phyloP scores from a whole-genome alignment of 2,113 vertebrate species.

The Poicephalus meyeri region DNA sequence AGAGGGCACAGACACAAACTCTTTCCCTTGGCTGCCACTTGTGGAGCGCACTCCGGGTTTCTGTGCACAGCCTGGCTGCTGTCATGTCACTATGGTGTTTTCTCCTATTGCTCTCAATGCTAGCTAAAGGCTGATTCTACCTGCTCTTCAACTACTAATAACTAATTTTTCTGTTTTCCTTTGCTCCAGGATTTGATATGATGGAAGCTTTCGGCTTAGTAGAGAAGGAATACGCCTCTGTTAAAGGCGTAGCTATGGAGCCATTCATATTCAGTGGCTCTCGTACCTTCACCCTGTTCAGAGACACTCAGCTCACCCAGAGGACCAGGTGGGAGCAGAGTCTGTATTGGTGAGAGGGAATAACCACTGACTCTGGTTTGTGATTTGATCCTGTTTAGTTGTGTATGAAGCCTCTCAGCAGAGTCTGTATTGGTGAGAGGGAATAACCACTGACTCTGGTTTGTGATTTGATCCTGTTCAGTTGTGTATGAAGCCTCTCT shows the following conservation, averaged over 20 bases:
- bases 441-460: background rate
- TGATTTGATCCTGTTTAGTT: background rate
- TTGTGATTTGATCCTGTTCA: background rate
- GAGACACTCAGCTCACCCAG: slow-evolving; percentile 85
- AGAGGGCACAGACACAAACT: background rate
- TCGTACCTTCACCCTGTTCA: slow-evolving; percentile 84
- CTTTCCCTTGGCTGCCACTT: background rate
- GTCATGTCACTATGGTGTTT: background rate
- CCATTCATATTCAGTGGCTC: slow-evolving; percentile 80
- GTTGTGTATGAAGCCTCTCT: fast-evolving
- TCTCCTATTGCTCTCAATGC: background rate
- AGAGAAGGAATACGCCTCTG: slow-evolving; percentile 80
- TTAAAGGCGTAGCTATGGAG: slow-evolving; percentile 86
- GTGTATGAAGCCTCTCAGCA: background rate
- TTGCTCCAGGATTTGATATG: slow-evolving; percentile 86
- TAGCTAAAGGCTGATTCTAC: background rate
- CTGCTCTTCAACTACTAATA: background rate
- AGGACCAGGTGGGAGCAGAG: slow-evolving; percentile 79
- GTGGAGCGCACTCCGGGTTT: background rate
- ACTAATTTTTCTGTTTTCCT: background rate
- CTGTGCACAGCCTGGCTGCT: background rate
- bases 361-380: background rate
- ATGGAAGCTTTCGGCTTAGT: slow-evolving; percentile 91
- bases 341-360: background rate
- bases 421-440: background rate